Evolutionary conservation across 2,113 vertebrate genomes (phyloP), one percentile per base, ranked within the genome.

Genomic region (Hiodon tergisus): DNA sequence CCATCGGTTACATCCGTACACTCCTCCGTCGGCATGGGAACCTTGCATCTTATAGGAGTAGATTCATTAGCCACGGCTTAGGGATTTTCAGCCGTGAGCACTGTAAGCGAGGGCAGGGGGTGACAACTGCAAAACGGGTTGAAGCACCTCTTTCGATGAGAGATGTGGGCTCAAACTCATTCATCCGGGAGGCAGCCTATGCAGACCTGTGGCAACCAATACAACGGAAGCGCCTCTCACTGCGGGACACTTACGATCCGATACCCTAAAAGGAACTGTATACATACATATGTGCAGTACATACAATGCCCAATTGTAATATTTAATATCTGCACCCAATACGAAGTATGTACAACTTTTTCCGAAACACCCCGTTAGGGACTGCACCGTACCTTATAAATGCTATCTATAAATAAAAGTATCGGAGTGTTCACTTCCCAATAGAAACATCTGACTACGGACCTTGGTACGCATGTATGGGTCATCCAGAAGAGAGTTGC

Each of bases 301-400:
- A 5, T 16, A 4, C 70, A 47, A 13, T 17, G 16, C 61, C 52
- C 17, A 16, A 54, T 46, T 66, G 6, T 8, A 48, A 10, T 48
- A 11, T 73, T 63, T 47, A 65, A 16, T 14, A 54, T 73, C 51
- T 66, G 72, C 66, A 66, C 72, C 72, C 46, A 65, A 73, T 6
- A 54, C 6, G 52, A 10, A 6, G 60, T 65, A 74, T 54, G 53
- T 74, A 55, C 52, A 65, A 48, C n/a, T 66, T 50, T 31, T 31
- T 31, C 10, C 71, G 14, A 9, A 48, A 72, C 48, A 47, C 61
- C 71, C 71, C 71, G 14, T 47, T 72, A 16, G 62, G 14, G 59
- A 53, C 72, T 57, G 61, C 62, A 74, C 52, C 66, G 72, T 66
- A 67, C 62, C 72, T 65, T 31, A n/a, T 67, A 67, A 66, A 57